Evolutionary conservation across 2,113 vertebrate species (phyloP).

Genomic region (Myotis lucifugus): DNA sequence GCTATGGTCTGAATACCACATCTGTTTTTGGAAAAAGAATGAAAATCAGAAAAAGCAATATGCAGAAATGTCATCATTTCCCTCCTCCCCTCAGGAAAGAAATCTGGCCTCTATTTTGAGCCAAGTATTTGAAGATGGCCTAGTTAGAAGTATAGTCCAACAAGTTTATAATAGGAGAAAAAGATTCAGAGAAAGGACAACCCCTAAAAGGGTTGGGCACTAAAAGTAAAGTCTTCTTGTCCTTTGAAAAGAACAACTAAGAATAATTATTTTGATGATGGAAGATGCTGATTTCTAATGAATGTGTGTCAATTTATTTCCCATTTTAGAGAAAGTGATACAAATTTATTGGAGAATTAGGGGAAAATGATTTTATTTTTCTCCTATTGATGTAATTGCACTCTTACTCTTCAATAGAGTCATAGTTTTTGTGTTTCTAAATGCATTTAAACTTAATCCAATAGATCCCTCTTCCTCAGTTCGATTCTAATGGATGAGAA

Average conservation of each 20-base stretch:
- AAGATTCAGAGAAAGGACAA: neutral
- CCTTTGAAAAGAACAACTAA: slow-evolving; percentile 18
- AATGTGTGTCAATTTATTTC: neutral
- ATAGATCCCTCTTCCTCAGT: neutral
- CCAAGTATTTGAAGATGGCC: slow-evolving; percentile 34
- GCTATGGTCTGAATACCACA: neutral
- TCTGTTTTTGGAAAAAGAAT: slow-evolving; percentile 47
- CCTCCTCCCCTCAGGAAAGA: slow-evolving; percentile 41
- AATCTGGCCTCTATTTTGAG: slow-evolving; percentile 49
- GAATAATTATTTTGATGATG: slow-evolving; percentile 12
- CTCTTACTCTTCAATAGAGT: neutral
- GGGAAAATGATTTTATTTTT: neutral
- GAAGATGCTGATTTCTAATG: slow-evolving; percentile 3
- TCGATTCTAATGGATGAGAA: neutral
- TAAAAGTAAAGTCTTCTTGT: neutral
- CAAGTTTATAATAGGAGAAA: neutral
- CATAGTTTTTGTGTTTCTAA: neutral
- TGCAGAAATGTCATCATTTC: slow-evolving; percentile 44
- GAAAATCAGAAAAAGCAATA: slow-evolving; percentile 61
- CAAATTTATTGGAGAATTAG: slow-evolving; percentile 22
- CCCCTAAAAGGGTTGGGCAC: neutral
- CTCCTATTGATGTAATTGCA: neutral
- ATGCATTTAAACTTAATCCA: neutral
- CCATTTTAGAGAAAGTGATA: slow-evolving; percentile 15
- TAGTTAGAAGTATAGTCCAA: neutral